Evolutionary conservation across 2,797 vertebrate species (phyloP), one percentile per base, ranked within the genome.

Genomic region (Sebastes wilsoni): DNA sequence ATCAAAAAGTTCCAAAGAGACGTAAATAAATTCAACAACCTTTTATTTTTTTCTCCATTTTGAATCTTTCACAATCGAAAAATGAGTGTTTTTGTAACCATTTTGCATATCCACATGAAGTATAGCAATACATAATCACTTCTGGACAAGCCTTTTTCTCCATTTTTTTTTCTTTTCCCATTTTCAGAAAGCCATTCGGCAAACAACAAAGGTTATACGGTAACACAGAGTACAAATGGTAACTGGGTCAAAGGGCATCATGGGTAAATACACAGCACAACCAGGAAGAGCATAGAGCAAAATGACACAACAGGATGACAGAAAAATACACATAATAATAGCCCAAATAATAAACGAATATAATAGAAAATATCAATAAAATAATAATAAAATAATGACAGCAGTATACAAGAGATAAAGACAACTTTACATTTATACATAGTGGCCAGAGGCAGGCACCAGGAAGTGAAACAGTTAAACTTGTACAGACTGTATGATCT

Each of bases 341-440:
- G 65, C 34, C 74, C 90, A 92, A 92, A 93, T 84, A 92, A 92
- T 77, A 93, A 93, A 69, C 30, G 36, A 92, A 94, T 93, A 93
- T 89, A 94, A 94, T 92, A 94, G 80, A 94, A 95, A 94, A 93
- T 91, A 94, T 91, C 88, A 93, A 90, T 93, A 93, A 92, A 91
- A 94, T 89, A 92, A 92, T 91, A 94, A 94, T 93, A 91, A 94
- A 93, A 92, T 92, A 94, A 94, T 87, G 88, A 94, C 91, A 94
- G 92, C 90, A 95, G 93, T 94, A 94, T 94, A 95, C 94, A 95
- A 95, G 94, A 95, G 91, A 96, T 89, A 89, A 59, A 90, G 90
- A 94, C 89, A 94, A 95, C 82, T 96, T 94, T 96, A 96, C 95
- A 96, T 95, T 96, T 96, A 94, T 96, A 96, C 95, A 96, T 83